A percentile compares a stretch with the other conserved stretches of the same genome.
Evolutionary conservation across 2,888 invertebrate genomes (phyloP).

Genomic region (Augochlorella aurata): DNA sequence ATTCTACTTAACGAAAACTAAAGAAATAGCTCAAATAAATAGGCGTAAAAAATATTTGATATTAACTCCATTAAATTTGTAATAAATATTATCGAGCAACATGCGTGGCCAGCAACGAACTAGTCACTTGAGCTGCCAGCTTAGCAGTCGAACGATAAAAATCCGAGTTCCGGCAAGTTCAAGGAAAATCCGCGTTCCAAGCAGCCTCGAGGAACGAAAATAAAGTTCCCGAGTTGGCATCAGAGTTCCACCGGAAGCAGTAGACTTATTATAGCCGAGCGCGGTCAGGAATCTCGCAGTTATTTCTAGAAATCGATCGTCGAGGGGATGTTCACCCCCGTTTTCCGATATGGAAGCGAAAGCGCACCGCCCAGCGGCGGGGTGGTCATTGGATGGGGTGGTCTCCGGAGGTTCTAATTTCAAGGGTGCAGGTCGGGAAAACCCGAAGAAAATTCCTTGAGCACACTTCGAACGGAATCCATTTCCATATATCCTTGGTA

Average conservation of each 20-base stretch:
- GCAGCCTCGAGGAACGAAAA: constrained; percentile 19
- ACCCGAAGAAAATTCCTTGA: not conserved
- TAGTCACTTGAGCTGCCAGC: too few species aligned
- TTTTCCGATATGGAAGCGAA: not conserved
- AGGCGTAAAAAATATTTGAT: too few species aligned
- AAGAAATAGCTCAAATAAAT: too few species aligned
- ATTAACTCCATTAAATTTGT: too few species aligned
- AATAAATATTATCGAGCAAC: too few species aligned
- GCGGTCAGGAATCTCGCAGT: not conserved
- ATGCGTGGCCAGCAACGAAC: too few species aligned
- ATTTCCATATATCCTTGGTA: constrained; percentile 45
- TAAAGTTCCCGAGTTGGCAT: constrained; percentile 16
- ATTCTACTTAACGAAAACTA: too few species aligned
- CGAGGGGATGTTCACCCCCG: not conserved
- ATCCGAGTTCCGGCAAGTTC: too few species aligned
- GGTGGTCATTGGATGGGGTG: too few species aligned
- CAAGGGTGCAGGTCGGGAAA: not conserved
- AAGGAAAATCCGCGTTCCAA: constrained; percentile 20
- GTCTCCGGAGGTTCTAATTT: too few species aligned
- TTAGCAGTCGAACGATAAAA: too few species aligned
- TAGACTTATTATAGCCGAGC: not conserved
- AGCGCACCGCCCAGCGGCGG: not conserved
- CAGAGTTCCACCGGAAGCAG: not conserved
- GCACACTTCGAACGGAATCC: constrained; percentile 22
- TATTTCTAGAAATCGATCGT: not conserved